Conservation (phyloP, 2,113 vertebrate species). For the Plectropomus leopardus region DNA sequence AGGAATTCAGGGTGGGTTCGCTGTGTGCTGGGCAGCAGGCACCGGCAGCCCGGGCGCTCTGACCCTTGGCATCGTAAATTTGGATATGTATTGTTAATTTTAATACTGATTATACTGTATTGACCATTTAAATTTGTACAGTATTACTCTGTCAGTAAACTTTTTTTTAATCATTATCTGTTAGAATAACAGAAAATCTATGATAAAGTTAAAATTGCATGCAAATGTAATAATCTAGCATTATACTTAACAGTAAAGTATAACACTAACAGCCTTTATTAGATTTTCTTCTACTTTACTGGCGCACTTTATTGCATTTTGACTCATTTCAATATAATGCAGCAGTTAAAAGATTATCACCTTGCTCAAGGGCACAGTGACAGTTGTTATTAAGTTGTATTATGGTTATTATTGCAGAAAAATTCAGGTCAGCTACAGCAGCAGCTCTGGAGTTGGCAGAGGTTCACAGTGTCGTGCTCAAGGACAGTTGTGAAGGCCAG, state of each 20-base stretch:
- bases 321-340: slow-evolving; percentile 6
- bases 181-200: not conserved
- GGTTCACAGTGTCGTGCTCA: slow-evolving; percentile 23
- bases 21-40: too few species aligned
- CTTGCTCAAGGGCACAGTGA: slow-evolving; percentile 54
- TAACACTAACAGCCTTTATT: slow-evolving; percentile 25
- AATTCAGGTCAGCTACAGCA: slow-evolving; percentile 30
- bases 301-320: slow-evolving; percentile 37
- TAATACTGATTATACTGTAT: too few species aligned
- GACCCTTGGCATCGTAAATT: too few species aligned
- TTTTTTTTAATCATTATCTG: not conserved
- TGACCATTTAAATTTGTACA: too few species aligned
- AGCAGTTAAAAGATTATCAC: slow-evolving; percentile 50
- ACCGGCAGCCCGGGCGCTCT: too few species aligned
- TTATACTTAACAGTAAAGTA: slow-evolving; percentile 1
- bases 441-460: slow-evolving; percentile 15
- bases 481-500: slow-evolving; percentile 45
- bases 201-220: slow-evolving; percentile 1
- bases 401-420: slow-evolving; percentile 23
- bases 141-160: not conserved
- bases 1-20: too few species aligned
- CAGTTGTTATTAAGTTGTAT: slow-evolving; percentile 28
- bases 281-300: slow-evolving; percentile 31
- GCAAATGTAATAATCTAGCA: slow-evolving; percentile 6
- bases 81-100: too few species aligned